phyloP scores from a whole-genome alignment of 2,888 invertebrate species.

The Cyaniris semiargus region DNA sequence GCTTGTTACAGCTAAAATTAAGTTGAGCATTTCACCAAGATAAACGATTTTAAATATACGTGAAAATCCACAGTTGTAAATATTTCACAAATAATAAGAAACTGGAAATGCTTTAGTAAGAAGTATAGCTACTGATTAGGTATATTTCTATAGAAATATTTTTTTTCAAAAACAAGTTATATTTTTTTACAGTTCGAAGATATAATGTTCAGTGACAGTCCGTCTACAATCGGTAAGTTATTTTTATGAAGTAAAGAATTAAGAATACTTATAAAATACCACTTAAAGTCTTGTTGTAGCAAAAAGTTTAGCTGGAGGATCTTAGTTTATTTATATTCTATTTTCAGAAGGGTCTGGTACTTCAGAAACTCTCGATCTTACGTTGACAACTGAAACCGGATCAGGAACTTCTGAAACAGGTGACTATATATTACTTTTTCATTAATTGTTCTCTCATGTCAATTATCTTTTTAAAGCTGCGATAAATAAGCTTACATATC shows the following conservation, averaged over 20 bases:
- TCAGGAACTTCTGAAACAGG: slow-evolving; percentile 4
- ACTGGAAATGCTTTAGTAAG: not conserved
- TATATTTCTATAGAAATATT: not conserved
- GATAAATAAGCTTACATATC: not conserved
- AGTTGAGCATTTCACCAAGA: not conserved
- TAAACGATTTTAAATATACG: not conserved
- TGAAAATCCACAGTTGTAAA: not conserved
- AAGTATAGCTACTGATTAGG: too few relatives aligned
- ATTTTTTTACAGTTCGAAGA: slow-evolving; percentile 23
- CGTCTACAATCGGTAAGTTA: slow-evolving; percentile 36
- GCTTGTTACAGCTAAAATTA: not conserved
- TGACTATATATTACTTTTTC: not conserved
- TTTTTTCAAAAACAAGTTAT: not conserved
- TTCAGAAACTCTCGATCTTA: not conserved
- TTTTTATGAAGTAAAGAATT: not conserved
- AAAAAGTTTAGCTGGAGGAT: not conserved
- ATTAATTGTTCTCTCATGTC: not conserved
- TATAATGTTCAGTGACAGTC: slow-evolving; percentile 54
- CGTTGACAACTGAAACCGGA: not conserved
- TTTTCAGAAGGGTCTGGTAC: slow-evolving; percentile 12
- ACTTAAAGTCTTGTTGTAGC: not conserved
- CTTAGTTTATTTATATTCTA: not conserved
- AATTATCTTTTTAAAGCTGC: not conserved
- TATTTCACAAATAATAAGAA: not conserved
- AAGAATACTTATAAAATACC: not conserved